phyloP scores from a whole-genome alignment of 2,797 vertebrate genomes.

The Sebastes steindachneri region DNA sequence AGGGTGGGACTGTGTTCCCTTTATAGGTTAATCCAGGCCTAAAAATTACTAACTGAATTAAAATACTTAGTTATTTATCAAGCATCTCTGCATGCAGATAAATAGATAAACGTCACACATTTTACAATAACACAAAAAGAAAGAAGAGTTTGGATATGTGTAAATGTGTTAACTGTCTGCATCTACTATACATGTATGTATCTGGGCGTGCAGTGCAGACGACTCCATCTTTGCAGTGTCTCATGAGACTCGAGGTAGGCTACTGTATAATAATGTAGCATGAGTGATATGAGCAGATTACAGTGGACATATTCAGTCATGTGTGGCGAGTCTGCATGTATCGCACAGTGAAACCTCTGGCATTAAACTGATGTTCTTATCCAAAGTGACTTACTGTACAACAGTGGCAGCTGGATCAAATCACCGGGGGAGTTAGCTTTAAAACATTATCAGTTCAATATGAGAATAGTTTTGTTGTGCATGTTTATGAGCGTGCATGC shows the following conservation, averaged over 20 bases:
- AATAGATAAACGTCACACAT: neutral
- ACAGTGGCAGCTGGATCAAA: neutral
- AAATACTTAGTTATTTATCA: neutral
- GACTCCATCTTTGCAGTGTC: slow-evolving; percentile 36
- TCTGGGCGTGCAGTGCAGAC: slow-evolving; percentile 16
- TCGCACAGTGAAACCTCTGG: slow-evolving; percentile 5
- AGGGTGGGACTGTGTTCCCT: fast-evolving
- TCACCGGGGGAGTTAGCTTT: neutral
- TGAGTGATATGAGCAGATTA: slow-evolving; percentile 34
- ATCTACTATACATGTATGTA: neutral
- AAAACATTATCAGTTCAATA: neutral
- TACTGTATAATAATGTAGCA: slow-evolving; percentile 25
- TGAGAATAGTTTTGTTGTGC: neutral
- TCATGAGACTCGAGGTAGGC: slow-evolving; percentile 19
- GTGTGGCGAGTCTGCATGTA: slow-evolving; percentile 14
- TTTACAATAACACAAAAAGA: neutral
- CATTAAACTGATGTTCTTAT: slow-evolving; percentile 29
- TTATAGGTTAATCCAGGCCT: neutral
- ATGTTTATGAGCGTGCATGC: neutral
- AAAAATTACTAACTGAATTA: neutral
- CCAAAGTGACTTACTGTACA: slow-evolving; percentile 3
- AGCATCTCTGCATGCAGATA: neutral
- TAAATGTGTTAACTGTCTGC: neutral
- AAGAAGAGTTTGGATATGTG: neutral
- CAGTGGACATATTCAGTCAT: slow-evolving; percentile 41